Evolutionary conservation across 2,113 vertebrate genomes (phyloP), one percentile per base, ranked within the genome.

Genomic region (Crocuta crocuta): DNA sequence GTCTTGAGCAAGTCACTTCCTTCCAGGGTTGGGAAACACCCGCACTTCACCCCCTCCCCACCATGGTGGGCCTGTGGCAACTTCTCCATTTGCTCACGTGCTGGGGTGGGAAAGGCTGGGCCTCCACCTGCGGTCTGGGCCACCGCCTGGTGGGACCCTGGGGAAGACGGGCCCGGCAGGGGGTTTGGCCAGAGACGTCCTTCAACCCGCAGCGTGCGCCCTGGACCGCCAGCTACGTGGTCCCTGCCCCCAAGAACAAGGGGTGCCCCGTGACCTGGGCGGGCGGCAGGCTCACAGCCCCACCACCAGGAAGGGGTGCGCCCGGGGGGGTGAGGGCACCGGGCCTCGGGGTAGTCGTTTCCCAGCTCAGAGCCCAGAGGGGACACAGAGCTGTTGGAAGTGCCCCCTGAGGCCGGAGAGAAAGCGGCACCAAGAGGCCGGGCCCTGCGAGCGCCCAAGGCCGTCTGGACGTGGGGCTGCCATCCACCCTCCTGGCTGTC

Each of bases 341-440:
- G 16, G 6, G 21, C 66, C 21, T 43, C 28, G 15, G 2, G 1
- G 4, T 4, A 3, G 73, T 45, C 39, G 33, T 35, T 71, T 90
- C 80, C 65, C 58, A 65, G 21, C 79, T 61, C 63, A 50, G 23
- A 58, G 43, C 33, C 65, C 7, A 23, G 17, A 43, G 31, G 63
- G 43, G 81, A 55, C 11, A 58, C 17, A 6, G 8, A 7, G 63
- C 61, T 26, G 17, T 65, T 2, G 4, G 39, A 33, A 16, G 33
- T 11, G 10, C 4, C 65, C 53, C 45, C 5, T 0, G 4, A 50
- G 73, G 55, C 71, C 0, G 1, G 0, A 43, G 50, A 81, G 45
- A 80, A 35, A 48, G 39, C 13, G 50, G 16, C 21, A 61, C 79
- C 33, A 15, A 39, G 12, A 8, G 13, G 12, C 7, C 19, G 3